phyloP scores from a whole-genome alignment of 2,888 invertebrate species.

The Parthenolecanium corni region DNA sequence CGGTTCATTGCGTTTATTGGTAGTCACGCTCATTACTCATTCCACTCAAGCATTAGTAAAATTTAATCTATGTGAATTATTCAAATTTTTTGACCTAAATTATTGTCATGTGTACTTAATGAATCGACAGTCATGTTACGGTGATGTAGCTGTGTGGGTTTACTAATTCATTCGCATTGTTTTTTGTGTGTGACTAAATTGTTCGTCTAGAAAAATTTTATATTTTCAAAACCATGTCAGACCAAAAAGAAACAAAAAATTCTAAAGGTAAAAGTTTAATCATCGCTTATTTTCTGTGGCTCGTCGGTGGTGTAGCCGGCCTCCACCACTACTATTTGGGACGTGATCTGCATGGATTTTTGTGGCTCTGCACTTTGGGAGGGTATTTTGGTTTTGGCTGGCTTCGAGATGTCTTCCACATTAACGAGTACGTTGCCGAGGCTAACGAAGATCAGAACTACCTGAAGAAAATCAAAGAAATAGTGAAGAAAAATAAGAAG shows the following conservation, averaged over 20 bases:
- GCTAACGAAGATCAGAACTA: slow-evolving; percentile 62
- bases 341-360: slow-evolving; percentile 78
- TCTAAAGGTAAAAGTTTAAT: slow-evolving; percentile 41
- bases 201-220: no score
- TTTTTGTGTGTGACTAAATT: no score
- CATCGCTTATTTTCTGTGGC: slow-evolving; percentile 71
- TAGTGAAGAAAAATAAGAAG: slow-evolving; percentile 52
- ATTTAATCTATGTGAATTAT: no score
- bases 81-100: no score
- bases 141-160: no score
- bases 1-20: no score
- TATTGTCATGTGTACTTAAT: no score
- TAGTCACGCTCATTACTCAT: no score
- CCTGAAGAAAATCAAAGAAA: slow-evolving; percentile 50
- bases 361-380: slow-evolving; percentile 78
- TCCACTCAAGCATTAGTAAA: no score
- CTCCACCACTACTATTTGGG: slow-evolving; percentile 82
- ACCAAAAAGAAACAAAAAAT: background rate
- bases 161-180: no score
- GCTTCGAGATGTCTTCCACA: slow-evolving; percentile 69
- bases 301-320: slow-evolving; percentile 77
- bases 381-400: slow-evolving; percentile 78
- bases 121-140: no score
- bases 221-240: no score
- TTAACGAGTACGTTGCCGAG: slow-evolving; percentile 75